These are phyloP conservation scores for Ectemnius continuus DNA, from an alignment of 2,888 invertebrate species.

Conservation along the genomic window DNA sequence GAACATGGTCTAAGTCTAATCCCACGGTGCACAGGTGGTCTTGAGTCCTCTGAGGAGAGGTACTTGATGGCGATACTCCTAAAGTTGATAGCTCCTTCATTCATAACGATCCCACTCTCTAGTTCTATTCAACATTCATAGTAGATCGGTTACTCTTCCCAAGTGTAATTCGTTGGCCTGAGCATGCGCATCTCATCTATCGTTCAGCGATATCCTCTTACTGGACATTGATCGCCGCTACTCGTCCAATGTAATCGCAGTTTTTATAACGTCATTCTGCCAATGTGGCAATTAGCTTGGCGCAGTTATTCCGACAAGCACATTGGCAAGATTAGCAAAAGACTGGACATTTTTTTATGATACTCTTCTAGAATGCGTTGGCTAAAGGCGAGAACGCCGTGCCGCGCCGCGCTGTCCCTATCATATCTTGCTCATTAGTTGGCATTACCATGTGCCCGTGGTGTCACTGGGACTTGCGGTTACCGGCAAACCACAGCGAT, in stretches of 20 bases:
- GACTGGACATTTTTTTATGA: no score
- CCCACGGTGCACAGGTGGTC: conserved; percentile 68
- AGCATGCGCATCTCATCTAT: neutral
- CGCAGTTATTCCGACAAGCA: no score
- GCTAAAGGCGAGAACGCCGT: no score
- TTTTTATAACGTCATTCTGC: conserved; percentile 24
- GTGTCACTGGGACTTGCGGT: conserved; percentile 49
- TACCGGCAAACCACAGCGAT: conserved; percentile 41
- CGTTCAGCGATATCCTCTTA: conserved; percentile 19
- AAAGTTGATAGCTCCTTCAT: no score
- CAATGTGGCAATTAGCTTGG: neutral
- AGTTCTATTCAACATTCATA: no score
- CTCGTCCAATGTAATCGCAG: conserved; percentile 37
- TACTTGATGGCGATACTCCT: conserved; percentile 9
- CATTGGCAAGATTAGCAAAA: no score
- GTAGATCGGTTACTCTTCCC: no score
- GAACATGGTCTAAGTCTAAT: conserved; percentile 55
- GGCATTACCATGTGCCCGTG: conserved; percentile 41
- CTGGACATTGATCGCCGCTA: conserved; percentile 41
- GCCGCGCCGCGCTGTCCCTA: conserved; percentile 27
- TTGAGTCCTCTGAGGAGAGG: conserved; percentile 25
- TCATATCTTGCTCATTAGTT: conserved; percentile 57
- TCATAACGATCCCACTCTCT: no score
- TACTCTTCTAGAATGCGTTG: no score
- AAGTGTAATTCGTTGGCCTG: neutral